These are phyloP conservation scores for Caranx ignobilis DNA, from an alignment of 2,113 vertebrate species.

Conservation along the genomic window DNA sequence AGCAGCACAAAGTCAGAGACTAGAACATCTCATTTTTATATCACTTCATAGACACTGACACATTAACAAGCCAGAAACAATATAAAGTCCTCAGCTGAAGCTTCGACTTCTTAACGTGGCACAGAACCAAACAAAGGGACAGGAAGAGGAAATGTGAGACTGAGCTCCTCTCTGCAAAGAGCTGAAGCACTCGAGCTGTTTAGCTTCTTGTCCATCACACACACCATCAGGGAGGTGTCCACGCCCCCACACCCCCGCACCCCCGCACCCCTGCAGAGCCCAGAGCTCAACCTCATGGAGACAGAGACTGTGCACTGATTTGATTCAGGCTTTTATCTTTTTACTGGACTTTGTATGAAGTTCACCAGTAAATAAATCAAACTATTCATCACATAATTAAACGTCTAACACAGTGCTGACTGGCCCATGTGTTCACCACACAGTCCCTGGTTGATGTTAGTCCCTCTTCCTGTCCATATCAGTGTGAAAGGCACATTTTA, in stretches of 20 bases:
- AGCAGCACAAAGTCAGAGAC: conserved; percentile 30
- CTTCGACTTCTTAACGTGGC: background rate
- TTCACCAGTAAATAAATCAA: background rate
- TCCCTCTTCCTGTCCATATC: background rate
- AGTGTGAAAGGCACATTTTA: background rate
- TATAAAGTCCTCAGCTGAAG: background rate
- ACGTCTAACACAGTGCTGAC: background rate
- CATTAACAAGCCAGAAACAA: background rate
- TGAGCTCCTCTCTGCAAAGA: background rate
- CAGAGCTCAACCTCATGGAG: background rate
- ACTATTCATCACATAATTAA: background rate
- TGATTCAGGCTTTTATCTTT: background rate
- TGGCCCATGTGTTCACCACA: background rate
- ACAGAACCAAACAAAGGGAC: background rate
- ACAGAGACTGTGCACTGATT: background rate
- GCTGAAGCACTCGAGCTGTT: background rate
- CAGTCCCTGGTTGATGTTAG: background rate
- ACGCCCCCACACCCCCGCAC: too few species aligned
- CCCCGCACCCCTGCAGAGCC: background rate
- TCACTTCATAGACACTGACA: background rate
- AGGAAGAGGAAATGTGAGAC: conserved; percentile 17
- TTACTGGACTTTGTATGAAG: background rate
- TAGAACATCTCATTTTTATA: conserved; percentile 17
- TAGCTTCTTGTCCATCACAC: background rate
- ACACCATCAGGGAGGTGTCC: background rate